Base-by-base conservation (phyloP, 1,140 invertebrate genomes). In the Philotrypesis tridentata region DNA sequence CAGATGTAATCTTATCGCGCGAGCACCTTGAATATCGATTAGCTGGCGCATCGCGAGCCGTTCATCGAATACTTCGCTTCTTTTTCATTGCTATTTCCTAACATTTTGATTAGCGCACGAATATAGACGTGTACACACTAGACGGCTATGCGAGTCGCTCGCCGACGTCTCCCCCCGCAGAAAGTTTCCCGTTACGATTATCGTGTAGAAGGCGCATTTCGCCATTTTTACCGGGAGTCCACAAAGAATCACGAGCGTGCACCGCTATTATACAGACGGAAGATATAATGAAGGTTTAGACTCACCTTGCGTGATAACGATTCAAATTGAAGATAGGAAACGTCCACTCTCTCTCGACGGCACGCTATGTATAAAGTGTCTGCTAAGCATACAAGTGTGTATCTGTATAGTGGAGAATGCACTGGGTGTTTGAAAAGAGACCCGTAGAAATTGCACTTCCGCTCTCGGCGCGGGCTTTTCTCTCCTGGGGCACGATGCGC, bases 1-100 rank as follows among this genome's bases (percentile, higher is more conserved):
- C n/a, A 29, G 23, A 78, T 68, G 29, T 27, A 40, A n/a, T 70
- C 48, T 78, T 78, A 78, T 78, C 63, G 14, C 65, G 17, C 61
- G 48, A 55, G 7, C 48, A 6, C 48, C 17, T 55, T 55, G 48
- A 55, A 55, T 55, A 55, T 55, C 48, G 48, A 55, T 55, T 55
- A 55, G 48, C 48, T 17, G 7, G 48, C 21, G n/a, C 17, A 55
- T 55, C n/a, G n/a, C n/a, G n/a, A n/a, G n/a, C n/a, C n/a, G n/a
- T n/a, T n/a, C n/a, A n/a, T n/a, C n/a, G n/a, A n/a, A n/a, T n/a
- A n/a, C n/a, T 7, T 55, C 40, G 40, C 33, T 37, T 43, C 7
- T n/a, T n/a, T 55, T n/a, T 17, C 21, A 5, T 55, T 17, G 48
- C n/a, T n/a, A n/a, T n/a, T n/a, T n/a, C n/a, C n/a, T n/a, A n/a